Percentiles rank a stretch among this genome's conserved stretches.
These are phyloP conservation scores for Tyto alba DNA, from an alignment of 2,113 vertebrate species.

Conservation along the genomic window DNA sequence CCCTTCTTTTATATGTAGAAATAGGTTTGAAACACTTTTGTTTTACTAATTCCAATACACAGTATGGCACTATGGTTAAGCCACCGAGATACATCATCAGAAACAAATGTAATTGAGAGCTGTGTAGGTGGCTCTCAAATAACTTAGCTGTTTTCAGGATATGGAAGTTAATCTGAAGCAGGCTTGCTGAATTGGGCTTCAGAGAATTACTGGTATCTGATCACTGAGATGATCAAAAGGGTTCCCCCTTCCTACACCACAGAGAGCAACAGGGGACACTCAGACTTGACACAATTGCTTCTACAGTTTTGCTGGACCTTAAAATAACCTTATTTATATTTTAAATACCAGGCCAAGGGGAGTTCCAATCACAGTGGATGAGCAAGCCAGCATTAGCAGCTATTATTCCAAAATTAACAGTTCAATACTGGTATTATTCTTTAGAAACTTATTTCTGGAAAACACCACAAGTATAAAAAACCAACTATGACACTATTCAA, in stretches of 20 bases:
- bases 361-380: not conserved
- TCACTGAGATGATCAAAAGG: not conserved
- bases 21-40: not conserved
- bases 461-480: not conserved
- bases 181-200: not conserved
- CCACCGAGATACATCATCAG: not conserved
- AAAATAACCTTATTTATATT: not conserved
- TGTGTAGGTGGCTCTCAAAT: slow-evolving; percentile 35
- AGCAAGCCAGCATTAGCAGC: not conserved
- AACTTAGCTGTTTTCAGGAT: not conserved
- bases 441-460: not conserved
- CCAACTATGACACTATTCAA: not conserved
- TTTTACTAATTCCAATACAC: not conserved
- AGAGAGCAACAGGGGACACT: not conserved
- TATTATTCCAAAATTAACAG: not conserved
- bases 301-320: not conserved
- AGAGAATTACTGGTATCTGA: not conserved
- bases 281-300: not conserved
- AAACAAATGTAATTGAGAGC: not conserved
- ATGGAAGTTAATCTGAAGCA: not conserved
- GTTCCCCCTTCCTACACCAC: not conserved
- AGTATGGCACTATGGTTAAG: not conserved
- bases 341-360: not conserved
- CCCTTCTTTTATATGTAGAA: not conserved
- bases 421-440: not conserved